These are phyloP conservation scores for Eulemur coronatus DNA, from an alignment of 2,797 vertebrate species.

Conservation along the genomic window DNA sequence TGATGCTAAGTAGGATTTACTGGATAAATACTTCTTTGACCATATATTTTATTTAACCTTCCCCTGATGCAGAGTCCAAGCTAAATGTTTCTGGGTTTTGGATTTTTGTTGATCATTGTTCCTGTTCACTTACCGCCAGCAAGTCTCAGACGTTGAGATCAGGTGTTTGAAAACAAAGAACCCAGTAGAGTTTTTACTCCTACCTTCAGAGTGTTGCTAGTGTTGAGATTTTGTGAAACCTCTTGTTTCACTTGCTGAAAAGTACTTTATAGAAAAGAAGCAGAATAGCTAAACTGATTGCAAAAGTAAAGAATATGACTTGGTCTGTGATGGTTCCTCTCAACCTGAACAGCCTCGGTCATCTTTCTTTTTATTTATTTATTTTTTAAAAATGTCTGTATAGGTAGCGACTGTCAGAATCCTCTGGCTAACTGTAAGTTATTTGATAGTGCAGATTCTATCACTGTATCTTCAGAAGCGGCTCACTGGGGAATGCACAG, in stretches of 20 bases:
- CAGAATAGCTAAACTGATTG: not conserved
- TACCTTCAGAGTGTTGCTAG: not conserved
- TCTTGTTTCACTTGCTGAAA: conserved; percentile 17
- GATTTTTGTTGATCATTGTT: not conserved
- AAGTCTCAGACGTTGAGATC: not conserved
- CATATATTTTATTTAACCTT: conserved; percentile 80
- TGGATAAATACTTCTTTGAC: conserved; percentile 80
- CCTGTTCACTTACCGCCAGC: not conserved
- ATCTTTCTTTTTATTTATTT: not conserved
- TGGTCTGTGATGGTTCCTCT: not conserved
- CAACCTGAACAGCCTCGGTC: not conserved
- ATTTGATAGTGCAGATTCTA: not conserved
- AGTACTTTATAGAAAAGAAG: not conserved
- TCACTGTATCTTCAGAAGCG: not conserved
- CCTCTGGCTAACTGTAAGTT: not conserved
- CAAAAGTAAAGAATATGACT: not conserved
- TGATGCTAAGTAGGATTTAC: conserved; percentile 81
- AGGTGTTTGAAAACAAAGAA: conserved; percentile 44
- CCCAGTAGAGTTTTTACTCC: not conserved
- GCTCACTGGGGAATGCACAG: not conserved
- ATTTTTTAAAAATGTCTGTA: not conserved
- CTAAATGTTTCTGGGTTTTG: conserved; percentile 76
- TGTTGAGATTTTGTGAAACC: not conserved
- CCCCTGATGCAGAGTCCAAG: conserved; percentile 75
- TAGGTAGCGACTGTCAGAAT: not conserved